These are phyloP conservation scores for Melanotaenia pygmaea DNA, from an alignment of 2,797 vertebrate species.

Conservation along the genomic window DNA sequence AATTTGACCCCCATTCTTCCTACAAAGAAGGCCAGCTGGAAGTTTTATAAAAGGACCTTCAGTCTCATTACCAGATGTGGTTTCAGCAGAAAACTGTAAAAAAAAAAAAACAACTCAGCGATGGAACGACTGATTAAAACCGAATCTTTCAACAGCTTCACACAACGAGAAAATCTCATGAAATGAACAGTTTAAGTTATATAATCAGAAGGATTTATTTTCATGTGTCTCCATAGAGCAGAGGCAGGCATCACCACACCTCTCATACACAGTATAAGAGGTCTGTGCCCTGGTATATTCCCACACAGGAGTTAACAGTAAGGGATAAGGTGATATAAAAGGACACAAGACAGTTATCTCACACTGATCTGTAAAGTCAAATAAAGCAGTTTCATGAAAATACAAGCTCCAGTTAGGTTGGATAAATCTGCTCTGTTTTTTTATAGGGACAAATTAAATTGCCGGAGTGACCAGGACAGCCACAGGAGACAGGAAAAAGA, in stretches of 20 bases:
- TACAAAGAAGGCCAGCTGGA: neutral
- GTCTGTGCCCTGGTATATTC: too few relatives aligned
- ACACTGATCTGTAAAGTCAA: neutral
- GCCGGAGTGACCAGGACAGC: too few relatives aligned
- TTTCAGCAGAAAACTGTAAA: neutral
- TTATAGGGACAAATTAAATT: too few relatives aligned
- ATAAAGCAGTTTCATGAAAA: too few relatives aligned
- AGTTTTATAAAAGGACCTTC: neutral
- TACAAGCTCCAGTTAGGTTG: too few relatives aligned
- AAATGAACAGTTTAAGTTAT: neutral
- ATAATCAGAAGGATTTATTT: neutral
- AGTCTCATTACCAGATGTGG: neutral
- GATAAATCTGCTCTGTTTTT: too few relatives aligned
- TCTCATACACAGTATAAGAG: too few relatives aligned
- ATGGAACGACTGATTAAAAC: neutral
- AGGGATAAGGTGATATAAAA: neutral
- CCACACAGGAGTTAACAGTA: too few relatives aligned
- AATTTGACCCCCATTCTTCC: neutral
- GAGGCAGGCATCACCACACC: neutral
- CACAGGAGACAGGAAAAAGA: too few relatives aligned
- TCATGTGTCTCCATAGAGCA: slow-evolving; percentile 1
- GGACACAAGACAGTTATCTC: too few relatives aligned
- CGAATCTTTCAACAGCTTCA: neutral
- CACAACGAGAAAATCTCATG: neutral
- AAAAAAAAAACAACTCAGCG: too few relatives aligned